phyloP scores from a whole-genome alignment of 2,797 vertebrate genomes.

The Tapera naevia region DNA sequence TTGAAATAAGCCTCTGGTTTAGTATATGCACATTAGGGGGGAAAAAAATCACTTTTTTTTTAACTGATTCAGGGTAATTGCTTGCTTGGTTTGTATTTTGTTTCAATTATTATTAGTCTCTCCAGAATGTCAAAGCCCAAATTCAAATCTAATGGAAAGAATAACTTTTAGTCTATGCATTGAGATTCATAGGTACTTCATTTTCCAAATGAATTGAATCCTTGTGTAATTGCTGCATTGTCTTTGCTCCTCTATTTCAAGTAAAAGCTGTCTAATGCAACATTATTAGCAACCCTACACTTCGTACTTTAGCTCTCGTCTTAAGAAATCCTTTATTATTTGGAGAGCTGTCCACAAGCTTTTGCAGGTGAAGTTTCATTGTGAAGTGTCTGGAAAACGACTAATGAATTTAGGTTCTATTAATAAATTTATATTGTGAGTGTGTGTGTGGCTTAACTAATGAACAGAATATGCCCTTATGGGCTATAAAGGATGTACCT shows the following conservation, averaged over 20 bases:
- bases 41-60: neutral
- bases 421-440: neutral
- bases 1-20: neutral
- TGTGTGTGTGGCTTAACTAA: neutral
- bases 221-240: neutral
- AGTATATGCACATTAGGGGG: neutral
- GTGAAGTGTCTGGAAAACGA: neutral
- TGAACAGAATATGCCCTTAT: neutral
- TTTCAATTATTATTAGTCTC: neutral
- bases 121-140: neutral
- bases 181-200: neutral
- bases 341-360: neutral
- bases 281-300: neutral
- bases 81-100: neutral
- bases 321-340: neutral
- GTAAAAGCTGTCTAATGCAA: neutral
- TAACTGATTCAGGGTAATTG: neutral
- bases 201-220: neutral
- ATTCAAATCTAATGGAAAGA: neutral
- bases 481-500: constrained; percentile 39
- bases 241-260: neutral
- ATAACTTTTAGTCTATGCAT: neutral
- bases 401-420: neutral
- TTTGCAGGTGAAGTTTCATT: neutral
- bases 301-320: neutral